Base-by-base conservation (phyloP, 2,888 invertebrate genomes). In the Zygothrica quintamaculata region DNA sequence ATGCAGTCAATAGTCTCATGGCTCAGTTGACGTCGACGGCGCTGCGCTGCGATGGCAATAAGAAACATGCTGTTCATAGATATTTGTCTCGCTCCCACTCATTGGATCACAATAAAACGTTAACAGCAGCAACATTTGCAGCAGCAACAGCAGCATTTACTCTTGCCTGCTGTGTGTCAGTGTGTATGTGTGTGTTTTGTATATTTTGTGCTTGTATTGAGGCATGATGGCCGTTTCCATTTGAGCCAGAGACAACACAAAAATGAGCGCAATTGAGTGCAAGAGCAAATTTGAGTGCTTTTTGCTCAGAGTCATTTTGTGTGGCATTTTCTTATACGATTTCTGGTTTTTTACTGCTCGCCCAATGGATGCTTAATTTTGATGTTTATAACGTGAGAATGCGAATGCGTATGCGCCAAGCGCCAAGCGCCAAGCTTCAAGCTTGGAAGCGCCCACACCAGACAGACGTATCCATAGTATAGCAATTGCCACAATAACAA, bases 301-400 rank as follows among this genome's bases (percentile, higher is more conserved):
- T 62, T 40, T 16, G 16, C 44, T 67, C 37, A 8, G 64, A 65
- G 82, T 58, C 9, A 7, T 58, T 61, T 57, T 52, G 59, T 64
- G 59, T 50, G 65, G 79, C 58, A 56, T 62, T 53, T 73, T 70
- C 70, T 65, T 71, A 61, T 65, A 47, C 58, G 58, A 70, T 72
- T 78, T 68, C 62, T 67, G 61, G 71, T 66, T 76, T 65, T 82
- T 87, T 82, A 76, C 69, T 77, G 77, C 61, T 65, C 57, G 68
- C 64, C 72, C 70, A 74, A 84, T 77, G 72, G 71, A 71, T 81
- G 78, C 74, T 78, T 84, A 79, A 81, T 84, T 76, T 88, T 80
- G 77, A 77, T 77, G 75, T 81, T 88, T 76, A 87, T 87, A 81
- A 87, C 69, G 87, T 87, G 87, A 82, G 79, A 87, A 88, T 87